Evolutionary conservation across 1,140 invertebrate species (phyloP), one percentile per base, ranked within the genome.

Genomic region (Macrobrachium nipponense): DNA sequence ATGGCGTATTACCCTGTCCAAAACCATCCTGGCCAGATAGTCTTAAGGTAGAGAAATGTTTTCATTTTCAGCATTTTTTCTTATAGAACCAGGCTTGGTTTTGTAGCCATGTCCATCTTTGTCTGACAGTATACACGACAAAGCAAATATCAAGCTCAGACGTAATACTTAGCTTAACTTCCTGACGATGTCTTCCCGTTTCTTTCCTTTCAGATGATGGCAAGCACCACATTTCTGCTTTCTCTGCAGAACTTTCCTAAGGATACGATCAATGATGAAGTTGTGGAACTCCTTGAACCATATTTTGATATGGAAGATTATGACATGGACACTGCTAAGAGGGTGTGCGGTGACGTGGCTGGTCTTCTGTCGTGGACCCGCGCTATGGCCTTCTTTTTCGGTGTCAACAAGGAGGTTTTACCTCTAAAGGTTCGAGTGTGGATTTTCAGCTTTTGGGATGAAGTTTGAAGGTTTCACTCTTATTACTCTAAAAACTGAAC

Each of bases 311-410:
- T 91, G 89, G 92, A 93, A 77, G 98, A 99, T 91, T 99, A 99
- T 89, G 97, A 97, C 90, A 97, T 98, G 95, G 97, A 99, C 90
- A 98, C 96, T 62, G 98, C 98, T 0, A 96, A 96, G 90, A 93
- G 97, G 88, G 98, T 99, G 17, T 99, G 97, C 91, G 98, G 97
- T 80, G 98, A 99, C 90, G 98, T 99, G 0, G 97, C 98, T 58
- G 98, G 97, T 44, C 92, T 99, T 3, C 91, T 98, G n/a, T 98
- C 97, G 0, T 99, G 98, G 98, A 99, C 98, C 0, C 97, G 98
- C 92, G 97, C 98, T 10, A 99, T 99, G 98, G 94, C 96, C 4
- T 96, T 97, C 90, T 99, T 99, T 90, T 97, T 97, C 91, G 96
- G 96, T 75, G 97, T 99, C 11, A 99, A 99, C 92, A 98, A 97